A percentile compares a stretch with the other conserved stretches of the same genome.
Evolutionary conservation across 1,140 invertebrate genomes (phyloP).

Genomic region (Sarcophaga bullata): DNA sequence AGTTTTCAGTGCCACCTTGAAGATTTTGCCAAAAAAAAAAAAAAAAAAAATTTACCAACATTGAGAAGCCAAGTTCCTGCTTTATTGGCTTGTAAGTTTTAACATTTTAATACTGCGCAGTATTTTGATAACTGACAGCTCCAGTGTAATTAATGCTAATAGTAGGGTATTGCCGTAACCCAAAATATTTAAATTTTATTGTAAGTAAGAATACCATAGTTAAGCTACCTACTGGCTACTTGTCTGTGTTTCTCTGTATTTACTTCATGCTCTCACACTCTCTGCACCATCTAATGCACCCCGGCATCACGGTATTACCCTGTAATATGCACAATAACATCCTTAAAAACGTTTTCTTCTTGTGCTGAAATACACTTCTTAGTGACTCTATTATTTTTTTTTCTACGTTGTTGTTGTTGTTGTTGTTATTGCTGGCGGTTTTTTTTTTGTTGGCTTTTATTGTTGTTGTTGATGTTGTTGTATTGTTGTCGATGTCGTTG

Average conservation of each 20-base stretch:
- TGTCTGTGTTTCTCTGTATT: neutral
- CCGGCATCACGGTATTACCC: neutral
- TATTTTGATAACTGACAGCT: too few relatives aligned
- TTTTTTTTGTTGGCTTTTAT: neutral
- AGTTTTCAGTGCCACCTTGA: too few relatives aligned
- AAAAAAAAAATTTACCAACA: too few relatives aligned
- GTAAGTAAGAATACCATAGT: neutral
- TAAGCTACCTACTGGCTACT: neutral
- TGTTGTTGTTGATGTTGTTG: neutral
- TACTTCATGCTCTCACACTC: neutral
- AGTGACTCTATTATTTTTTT: constrained; percentile 23
- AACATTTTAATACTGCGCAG: too few relatives aligned
- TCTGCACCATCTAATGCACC: neutral
- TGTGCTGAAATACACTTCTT: neutral
- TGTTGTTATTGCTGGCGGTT: too few relatives aligned
- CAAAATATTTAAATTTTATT: too few relatives aligned
- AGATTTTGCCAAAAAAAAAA: too few relatives aligned
- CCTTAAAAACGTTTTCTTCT: neutral
- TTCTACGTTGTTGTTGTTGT: neutral
- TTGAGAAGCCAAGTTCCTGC: too few relatives aligned
- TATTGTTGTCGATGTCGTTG: neutral
- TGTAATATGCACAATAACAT: neutral
- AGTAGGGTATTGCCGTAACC: too few relatives aligned
- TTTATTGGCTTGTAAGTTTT: too few relatives aligned
- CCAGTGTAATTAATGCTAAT: too few relatives aligned